Evolutionary conservation across 2,888 invertebrate genomes (phyloP).

Genomic region (Congeria kusceri): DNA sequence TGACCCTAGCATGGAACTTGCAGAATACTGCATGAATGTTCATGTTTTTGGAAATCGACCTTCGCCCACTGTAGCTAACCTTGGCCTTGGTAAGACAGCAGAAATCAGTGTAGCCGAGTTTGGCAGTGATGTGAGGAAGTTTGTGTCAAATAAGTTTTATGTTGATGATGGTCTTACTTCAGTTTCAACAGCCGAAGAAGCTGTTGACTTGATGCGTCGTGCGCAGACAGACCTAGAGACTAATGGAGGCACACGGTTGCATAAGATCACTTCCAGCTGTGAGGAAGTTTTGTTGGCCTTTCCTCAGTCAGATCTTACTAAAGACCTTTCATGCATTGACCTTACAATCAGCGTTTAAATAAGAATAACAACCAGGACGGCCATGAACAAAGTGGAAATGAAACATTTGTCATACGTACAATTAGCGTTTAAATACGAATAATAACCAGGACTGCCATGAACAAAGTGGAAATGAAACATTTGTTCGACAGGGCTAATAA

Average conservation of each 20-base stretch:
- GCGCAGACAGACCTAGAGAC: too few species aligned
- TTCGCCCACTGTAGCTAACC: constrained; percentile 56
- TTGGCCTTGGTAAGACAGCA: constrained; percentile 44
- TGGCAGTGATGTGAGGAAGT: constrained; percentile 38
- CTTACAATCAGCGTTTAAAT: too few species aligned
- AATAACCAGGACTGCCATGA: too few species aligned
- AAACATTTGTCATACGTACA: too few species aligned
- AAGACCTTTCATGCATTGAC: too few species aligned
- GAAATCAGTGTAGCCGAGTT: constrained; percentile 8
- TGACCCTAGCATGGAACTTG: constrained; percentile 17
- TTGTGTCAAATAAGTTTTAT: constrained; percentile 55
- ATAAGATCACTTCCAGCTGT: constrained; percentile 58
- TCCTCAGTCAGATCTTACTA: constrained; percentile 44
- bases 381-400: too few species aligned
- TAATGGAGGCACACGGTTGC: too few species aligned
- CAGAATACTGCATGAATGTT: constrained; percentile 37
- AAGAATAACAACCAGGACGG: too few species aligned
- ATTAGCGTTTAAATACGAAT: too few species aligned
- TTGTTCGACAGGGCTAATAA: too few species aligned
- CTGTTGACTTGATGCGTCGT: too few species aligned
- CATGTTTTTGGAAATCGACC: constrained; percentile 42
- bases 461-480: too few species aligned
- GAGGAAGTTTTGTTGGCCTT: constrained; percentile 44
- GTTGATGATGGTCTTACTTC: constrained; percentile 62
- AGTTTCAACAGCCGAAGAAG: constrained; percentile 3